These are phyloP conservation scores for Alligator mississippiensis DNA, from an alignment of 2,113 vertebrate genomes.

Conservation along the genomic window DNA sequence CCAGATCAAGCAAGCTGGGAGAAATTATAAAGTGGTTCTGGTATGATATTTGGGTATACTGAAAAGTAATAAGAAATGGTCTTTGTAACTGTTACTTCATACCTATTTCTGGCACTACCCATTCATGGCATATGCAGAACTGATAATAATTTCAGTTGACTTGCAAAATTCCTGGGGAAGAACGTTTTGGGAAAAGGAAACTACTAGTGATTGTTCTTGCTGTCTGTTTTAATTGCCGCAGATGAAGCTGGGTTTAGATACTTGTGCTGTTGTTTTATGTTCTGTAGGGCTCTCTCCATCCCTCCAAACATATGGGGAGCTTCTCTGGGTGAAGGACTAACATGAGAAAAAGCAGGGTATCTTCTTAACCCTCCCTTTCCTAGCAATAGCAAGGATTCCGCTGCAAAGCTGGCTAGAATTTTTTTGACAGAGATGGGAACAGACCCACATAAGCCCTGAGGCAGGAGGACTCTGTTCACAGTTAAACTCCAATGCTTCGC, in stretches of 20 bases:
- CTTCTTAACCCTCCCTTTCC: not conserved
- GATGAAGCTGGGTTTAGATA: constrained; percentile 1
- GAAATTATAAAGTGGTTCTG: not conserved
- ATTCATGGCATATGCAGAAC: not conserved
- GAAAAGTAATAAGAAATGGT: not conserved
- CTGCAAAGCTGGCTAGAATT: not conserved
- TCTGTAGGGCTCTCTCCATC: not conserved
- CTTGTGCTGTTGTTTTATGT: constrained; percentile 1
- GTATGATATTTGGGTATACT: not conserved
- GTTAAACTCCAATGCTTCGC: not conserved
- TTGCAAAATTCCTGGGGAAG: not conserved
- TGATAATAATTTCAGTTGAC: not conserved
- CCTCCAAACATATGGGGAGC: not conserved
- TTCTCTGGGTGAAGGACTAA: not conserved
- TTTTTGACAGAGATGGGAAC: not conserved
- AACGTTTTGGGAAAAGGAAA: constrained; percentile 6
- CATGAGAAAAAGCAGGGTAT: not conserved
- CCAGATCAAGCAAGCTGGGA: not conserved
- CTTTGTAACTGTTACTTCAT: not conserved
- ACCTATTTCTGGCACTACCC: not conserved
- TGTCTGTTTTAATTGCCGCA: constrained; percentile 31
- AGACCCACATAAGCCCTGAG: not conserved
- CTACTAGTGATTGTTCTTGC: not conserved
- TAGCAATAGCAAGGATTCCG: not conserved
- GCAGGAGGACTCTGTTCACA: not conserved